Evolutionary conservation across 35 echinoderm and acorn worm species (phyloP), one percentile per base, ranked within the genome.

Genomic region (Lytechinus variegatus): DNA sequence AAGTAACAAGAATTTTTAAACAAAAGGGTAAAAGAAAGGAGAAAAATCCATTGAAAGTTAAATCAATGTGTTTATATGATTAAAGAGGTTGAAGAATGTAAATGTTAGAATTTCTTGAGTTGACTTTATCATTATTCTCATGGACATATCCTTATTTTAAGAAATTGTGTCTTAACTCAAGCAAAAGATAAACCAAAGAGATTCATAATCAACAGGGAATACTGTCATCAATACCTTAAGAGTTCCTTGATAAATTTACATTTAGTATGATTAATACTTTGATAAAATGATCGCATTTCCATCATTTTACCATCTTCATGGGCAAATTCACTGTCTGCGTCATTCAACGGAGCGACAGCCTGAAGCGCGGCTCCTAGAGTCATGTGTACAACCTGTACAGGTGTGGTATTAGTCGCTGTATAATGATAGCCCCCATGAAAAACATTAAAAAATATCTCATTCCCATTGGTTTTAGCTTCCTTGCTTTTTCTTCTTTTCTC

Each of bases 351-450:
- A 79, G n/a, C 66, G 66, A 79, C 66, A 79, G 66, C 66, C 66
- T 16, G 14, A 21, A 24, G 66, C 66, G 16, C 16, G 66, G 66
- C 66, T 79, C 66, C 66, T 24, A 79, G 19, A 79, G 66, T 79
- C 66, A 79, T 79, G 66, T 79, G 66, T 79, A 24, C 66, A 79
- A 79, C 66, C 66, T 79, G 66, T 24, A 79, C 66, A 79, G 66
- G 66, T 79, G 66, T 19, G 8, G 66, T 6, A 79, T 79, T 79
- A 79, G 66, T 79, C 66, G 66, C 66, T 16, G 66, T 79, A 79
- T 79, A 79, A 79, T 79, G 66, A 79, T 79, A 79, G 66, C 66
- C 66, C 19, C 66, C 66, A 79, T 79, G n/a, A 79, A 79, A 79
- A 79, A 79, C 56, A 79, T 79, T 24, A n/a, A 16, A 79, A 79